Conservation (phyloP, 37 sponge, comb jelly and placozoan species). For the Theonella swinhoei region DNA sequence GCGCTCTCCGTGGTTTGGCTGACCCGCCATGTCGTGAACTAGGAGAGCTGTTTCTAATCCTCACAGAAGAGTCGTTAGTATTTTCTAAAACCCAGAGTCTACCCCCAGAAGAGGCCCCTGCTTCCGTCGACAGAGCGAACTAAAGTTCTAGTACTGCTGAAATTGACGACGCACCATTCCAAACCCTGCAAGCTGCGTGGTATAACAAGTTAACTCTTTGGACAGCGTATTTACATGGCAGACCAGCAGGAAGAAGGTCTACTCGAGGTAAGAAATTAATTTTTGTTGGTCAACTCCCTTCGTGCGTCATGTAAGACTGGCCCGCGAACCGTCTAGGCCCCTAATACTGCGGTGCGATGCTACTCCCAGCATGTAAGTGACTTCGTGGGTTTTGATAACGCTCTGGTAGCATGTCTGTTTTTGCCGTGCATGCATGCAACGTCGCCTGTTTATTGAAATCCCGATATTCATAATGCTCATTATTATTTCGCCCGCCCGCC, state of each 20-base stretch:
- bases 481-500: not conserved
- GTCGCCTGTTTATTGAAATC: not conserved
- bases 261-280: slow-evolving; percentile 23
- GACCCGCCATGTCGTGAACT: not conserved
- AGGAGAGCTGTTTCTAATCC: not conserved
- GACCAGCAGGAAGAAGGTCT: slow-evolving; percentile 50
- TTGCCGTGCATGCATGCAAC: too few species aligned
- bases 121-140: too few species aligned
- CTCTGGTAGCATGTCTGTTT: too few species aligned
- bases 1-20: not conserved
- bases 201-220: too few species aligned
- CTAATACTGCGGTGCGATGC: not conserved
- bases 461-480: not conserved
- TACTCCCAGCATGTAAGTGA: not conserved
- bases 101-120: too few species aligned
- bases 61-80: not conserved
- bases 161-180: too few species aligned
- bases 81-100: not conserved
- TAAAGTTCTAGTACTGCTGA: too few species aligned
- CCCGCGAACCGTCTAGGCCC: not conserved
- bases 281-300: not conserved
- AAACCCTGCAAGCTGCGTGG: too few species aligned
- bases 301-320: not conserved
- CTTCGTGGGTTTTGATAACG: not conserved
- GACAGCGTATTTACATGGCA: slow-evolving; percentile 37